phyloP scores from a whole-genome alignment of 2,888 invertebrate species.

The Mimachlamys varia region DNA sequence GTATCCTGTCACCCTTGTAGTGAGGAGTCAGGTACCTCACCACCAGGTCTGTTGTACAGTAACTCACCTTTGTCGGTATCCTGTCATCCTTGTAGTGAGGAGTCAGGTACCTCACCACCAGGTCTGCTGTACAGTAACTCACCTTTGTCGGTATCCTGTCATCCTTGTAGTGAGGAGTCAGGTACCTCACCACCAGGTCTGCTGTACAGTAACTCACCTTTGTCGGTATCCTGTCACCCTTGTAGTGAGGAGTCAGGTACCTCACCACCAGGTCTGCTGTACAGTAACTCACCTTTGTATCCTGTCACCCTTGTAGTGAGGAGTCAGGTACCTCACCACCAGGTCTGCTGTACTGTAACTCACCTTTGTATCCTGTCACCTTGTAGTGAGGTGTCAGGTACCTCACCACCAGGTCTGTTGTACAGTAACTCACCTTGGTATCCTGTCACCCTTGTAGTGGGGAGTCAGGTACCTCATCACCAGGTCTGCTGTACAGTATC shows the following conservation, averaged over 20 bases:
- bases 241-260: conserved; percentile 89
- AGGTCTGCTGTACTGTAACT: conserved; percentile 83
- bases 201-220: conserved; percentile 84
- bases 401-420: conserved; percentile 88
- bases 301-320: conserved; percentile 87
- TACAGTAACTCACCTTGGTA: conserved; percentile 83
- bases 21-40: conserved; percentile 89
- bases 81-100: conserved; percentile 88
- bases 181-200: conserved; percentile 87
- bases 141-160: conserved; percentile 87
- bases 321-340: conserved; percentile 88
- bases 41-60: conserved; percentile 85
- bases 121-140: conserved; percentile 83
- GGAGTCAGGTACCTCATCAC: conserved; percentile 89
- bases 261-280: conserved; percentile 88
- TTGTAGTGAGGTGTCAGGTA: conserved; percentile 89
- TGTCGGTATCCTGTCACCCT: conserved; percentile 86
- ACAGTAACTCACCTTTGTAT: conserved; percentile 84
- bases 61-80: conserved; percentile 85
- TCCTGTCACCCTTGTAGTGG: conserved; percentile 87
- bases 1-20: conserved; percentile 87
- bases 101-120: conserved; percentile 88
- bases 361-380: conserved; percentile 86
- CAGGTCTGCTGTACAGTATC: conserved; percentile 83
- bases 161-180: conserved; percentile 89